Evolutionary conservation across 2,888 invertebrate species (phyloP), one percentile per base, ranked within the genome.

Genomic region (Escarpia spicata): DNA sequence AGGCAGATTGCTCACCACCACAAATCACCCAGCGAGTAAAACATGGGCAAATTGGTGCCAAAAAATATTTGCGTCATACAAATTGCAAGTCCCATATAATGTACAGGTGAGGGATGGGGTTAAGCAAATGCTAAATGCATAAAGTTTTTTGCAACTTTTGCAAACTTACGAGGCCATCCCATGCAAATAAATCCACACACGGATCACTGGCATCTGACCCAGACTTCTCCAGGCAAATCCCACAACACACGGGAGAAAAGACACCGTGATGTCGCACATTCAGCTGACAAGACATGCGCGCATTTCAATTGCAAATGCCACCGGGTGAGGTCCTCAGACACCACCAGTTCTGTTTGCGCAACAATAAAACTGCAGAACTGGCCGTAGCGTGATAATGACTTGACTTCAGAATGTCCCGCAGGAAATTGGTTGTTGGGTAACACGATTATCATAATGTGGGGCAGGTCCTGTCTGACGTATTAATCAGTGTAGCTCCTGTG

Each of bases 341-440:
- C 4, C 19, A 75, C 75, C 75, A 75, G 75, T 75, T 75, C 75
- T 75, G 75, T 75, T 75, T 75, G 75, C 19, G 75, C 75, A n/a
- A 75, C 26, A 75, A 75, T 75, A 75, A 75, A 75, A 75, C 75
- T 6, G 75, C 26, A 4, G 26, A 15, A n/a, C 75, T 6, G n/a
- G 26, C 6, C n/a, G 26, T 3, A 26, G 75, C 26, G 19, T 15
- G n/a, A 75, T 75, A 75, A 75, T 26, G 75, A 75, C 75, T 75
- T 75, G 19, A 75, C 75, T 75, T 75, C 75, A 75, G 75, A 75
- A 75, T 75, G 75, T 75, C 75, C 75, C 75, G 3, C 75, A 75
- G 75, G 75, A 75, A 75, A 75, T 75, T 75, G 19, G 75, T 75
- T 75, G 75, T 75, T 75, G 75, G 75, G 19, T 75, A 75, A 75